phyloP scores from a whole-genome alignment of 2,888 invertebrate genomes.

The Leucoma salicis region DNA sequence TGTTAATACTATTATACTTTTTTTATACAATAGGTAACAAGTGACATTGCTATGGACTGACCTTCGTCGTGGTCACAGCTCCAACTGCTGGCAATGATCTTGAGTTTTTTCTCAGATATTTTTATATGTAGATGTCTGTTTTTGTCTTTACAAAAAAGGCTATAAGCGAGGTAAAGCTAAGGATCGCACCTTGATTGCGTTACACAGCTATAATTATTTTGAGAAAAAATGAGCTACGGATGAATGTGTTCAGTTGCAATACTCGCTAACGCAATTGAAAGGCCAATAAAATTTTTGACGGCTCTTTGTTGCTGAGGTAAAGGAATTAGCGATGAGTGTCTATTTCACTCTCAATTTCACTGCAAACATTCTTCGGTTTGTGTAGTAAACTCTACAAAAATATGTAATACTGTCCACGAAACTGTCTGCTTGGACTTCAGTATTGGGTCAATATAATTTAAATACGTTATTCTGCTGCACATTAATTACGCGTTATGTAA shows the following conservation, averaged over 20 bases:
- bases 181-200: conserved; percentile 45
- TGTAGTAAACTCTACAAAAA: no score
- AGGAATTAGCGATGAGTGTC: conserved; percentile 43
- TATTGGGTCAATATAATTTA: no score
- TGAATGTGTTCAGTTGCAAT: conserved; percentile 38
- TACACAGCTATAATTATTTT: conserved; percentile 45
- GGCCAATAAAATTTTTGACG: conserved; percentile 43
- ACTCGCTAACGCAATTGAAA: conserved; percentile 38
- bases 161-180: conserved; percentile 42
- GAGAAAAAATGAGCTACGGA: conserved; percentile 45
- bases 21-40: conserved; percentile 18
- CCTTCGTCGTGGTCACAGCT: conserved; percentile 50
- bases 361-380: no score
- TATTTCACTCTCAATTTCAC: no score
- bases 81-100: conserved; percentile 71
- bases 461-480: no score
- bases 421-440: no score
- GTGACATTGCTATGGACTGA: conserved; percentile 22
- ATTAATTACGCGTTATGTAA: no score
- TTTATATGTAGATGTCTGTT: conserved; percentile 45
- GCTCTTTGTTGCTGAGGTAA: conserved; percentile 35
- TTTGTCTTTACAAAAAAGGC: conserved; percentile 46
- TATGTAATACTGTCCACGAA: no score
- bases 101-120: conserved; percentile 60
- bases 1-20: conserved; percentile 29